Base-by-base conservation (phyloP, 2,888 invertebrate species). In the Macrosoma leucophasiata region DNA sequence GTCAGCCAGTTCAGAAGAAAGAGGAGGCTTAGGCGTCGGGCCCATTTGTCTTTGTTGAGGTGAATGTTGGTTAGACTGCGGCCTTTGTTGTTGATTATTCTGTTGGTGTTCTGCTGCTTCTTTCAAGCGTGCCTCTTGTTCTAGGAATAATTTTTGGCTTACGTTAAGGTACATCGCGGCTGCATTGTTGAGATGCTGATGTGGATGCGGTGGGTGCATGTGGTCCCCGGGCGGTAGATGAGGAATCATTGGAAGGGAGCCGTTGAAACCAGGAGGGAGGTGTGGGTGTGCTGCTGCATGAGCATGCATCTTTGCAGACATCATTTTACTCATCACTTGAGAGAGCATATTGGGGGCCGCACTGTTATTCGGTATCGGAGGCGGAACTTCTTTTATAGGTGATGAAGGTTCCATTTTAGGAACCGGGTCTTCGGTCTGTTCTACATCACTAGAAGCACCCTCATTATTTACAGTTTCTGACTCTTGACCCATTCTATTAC, bases 401-500 rank as follows among this genome's bases (percentile, higher is more conserved):
- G 84, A 87, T 43, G 86, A 82, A 43, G 86, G 90, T 57, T 88
- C 88, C 47, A 84, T 85, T 49, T 86, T 86, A 21, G 85, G 85
- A 41, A 84, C 76, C 22, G 84, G 71, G 14, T 85, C 85, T 1
- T 84, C 84, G 30, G 43, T 75, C 36, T 78, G 82, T 62, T 91
- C 91, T 58, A 91, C 89, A 59, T 91, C 91, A 84, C 91, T 91
- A 54, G 88, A 88, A 42, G 87, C 88, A 63, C 92, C 92, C 51
- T 91, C 91, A 26, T 90, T 87, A 60, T 92, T 91, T 52, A 90
- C 89, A 50, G 91, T 90, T 55, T 91, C 91, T 0, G 91, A 90
- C 46, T 90, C 90, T 56, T 91, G 91, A 54, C 94, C 94, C 88
- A 94, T 93, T 50, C 93, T 87, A 58, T 92, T 94, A 67, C 94